phyloP scores from a whole-genome alignment of 37 sponge, comb jelly and placozoan genomes.

The Eunapius fragilis region DNA sequence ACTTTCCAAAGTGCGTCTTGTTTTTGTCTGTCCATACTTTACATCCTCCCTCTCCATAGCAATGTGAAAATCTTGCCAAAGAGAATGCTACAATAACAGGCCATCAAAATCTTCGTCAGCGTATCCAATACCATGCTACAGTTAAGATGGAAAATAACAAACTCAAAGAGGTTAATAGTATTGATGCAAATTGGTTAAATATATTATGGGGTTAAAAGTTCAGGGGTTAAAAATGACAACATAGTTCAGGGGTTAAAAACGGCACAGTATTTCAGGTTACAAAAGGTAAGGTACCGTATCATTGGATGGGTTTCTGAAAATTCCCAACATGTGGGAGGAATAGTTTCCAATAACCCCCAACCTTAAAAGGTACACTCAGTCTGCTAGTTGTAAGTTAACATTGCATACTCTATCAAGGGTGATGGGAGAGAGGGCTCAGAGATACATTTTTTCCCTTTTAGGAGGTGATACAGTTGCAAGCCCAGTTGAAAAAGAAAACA shows the following conservation, averaged over 20 bases:
- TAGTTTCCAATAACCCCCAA: no score
- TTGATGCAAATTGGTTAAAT: no score
- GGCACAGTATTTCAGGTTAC: no score
- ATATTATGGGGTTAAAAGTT: no score
- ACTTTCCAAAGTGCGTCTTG: constrained; percentile 55
- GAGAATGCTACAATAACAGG: constrained; percentile 77
- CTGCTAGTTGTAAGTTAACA: no score
- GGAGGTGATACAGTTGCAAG: constrained; percentile 48
- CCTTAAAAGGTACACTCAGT: no score
- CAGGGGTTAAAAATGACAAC: not conserved
- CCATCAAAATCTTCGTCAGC: constrained; percentile 79
- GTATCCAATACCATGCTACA: constrained; percentile 79
- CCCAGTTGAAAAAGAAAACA: constrained; percentile 21
- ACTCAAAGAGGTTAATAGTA: constrained; percentile 67
- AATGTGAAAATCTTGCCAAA: constrained; percentile 56
- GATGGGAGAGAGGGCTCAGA: no score
- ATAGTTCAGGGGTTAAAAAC: no score
- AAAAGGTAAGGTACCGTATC: no score
- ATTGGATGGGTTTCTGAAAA: no score
- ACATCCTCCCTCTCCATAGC: constrained; percentile 13
- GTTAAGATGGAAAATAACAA: constrained; percentile 77
- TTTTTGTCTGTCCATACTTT: not conserved
- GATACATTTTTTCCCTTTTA: not conserved
- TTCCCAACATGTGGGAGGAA: not conserved
- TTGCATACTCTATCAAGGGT: no score